A percentile compares a stretch with the other conserved stretches of the same genome.
phyloP scores from a whole-genome alignment of 92 coral and sea anemone species.

The Epizoanthus rinbou region DNA sequence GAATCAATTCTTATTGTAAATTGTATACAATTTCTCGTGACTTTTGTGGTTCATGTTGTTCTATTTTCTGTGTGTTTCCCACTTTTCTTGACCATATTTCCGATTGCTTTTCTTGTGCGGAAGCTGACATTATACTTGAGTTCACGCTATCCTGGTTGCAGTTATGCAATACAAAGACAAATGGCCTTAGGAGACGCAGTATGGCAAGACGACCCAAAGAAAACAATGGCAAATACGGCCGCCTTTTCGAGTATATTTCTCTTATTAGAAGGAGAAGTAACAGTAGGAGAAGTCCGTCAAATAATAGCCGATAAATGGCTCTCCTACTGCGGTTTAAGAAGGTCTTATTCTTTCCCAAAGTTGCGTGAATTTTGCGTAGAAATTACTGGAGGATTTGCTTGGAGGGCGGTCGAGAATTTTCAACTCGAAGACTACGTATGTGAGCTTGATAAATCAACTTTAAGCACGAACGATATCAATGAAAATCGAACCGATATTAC shows the following conservation, averaged over 20 bases:
- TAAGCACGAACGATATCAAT: constrained; percentile 27
- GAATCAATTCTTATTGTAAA: constrained; percentile 61
- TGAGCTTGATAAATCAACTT: constrained; percentile 30
- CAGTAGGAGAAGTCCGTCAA: constrained; percentile 61
- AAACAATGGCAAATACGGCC: constrained; percentile 48
- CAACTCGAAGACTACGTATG: constrained; percentile 50
- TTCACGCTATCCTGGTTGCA: constrained; percentile 57
- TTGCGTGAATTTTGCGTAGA: constrained; percentile 59
- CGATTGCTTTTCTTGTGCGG: constrained; percentile 62
- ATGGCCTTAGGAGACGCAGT: constrained; percentile 67
- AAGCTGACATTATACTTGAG: constrained; percentile 44
- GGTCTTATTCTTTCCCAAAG: constrained; percentile 57
- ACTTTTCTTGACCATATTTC: constrained; percentile 54
- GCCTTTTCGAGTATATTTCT: constrained; percentile 69
- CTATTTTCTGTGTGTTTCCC: constrained; percentile 61
- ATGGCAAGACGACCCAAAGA: constrained; percentile 51
- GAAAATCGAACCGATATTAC: constrained; percentile 35
- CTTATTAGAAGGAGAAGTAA: constrained; percentile 69
- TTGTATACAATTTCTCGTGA: constrained; percentile 43
- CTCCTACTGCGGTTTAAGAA: constrained; percentile 47
- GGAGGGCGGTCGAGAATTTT: constrained; percentile 69
- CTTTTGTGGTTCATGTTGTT: constrained; percentile 51
- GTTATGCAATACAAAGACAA: constrained; percentile 56
- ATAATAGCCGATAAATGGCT: constrained; percentile 62
- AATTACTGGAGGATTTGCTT: constrained; percentile 68